A percentile compares a stretch with the other conserved stretches of the same genome.
These are phyloP conservation scores for Muricea muricata DNA, from an alignment of 92 coral and sea anemone genomes.

Conservation along the genomic window DNA sequence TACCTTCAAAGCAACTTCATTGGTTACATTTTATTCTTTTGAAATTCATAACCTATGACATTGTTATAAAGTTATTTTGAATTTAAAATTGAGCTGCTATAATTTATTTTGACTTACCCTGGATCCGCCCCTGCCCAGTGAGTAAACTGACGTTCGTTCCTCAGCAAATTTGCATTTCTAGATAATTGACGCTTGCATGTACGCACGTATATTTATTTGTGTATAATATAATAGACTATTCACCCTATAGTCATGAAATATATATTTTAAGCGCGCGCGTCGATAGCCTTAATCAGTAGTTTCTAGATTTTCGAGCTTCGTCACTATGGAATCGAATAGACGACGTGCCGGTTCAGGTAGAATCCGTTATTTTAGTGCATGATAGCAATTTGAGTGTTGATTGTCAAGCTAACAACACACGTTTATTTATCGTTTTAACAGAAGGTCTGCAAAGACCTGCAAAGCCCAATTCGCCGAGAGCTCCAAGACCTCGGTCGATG, in stretches of 20 bases:
- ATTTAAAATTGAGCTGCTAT: too few relatives aligned
- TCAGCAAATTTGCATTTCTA: not conserved
- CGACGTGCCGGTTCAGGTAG: not conserved
- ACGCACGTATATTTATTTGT: not conserved
- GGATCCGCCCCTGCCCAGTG: too few relatives aligned
- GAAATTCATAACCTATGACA: too few relatives aligned
- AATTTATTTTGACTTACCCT: too few relatives aligned
- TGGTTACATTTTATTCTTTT: too few relatives aligned
- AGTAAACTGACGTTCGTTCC: not conserved
- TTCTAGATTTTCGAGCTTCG: not conserved
- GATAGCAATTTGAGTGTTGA: too few relatives aligned
- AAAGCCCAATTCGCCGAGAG: constrained; percentile 26
- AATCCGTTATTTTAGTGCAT: not conserved
- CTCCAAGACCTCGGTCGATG: constrained; percentile 44
- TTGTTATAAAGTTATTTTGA: too few relatives aligned
- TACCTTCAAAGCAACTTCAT: too few relatives aligned
- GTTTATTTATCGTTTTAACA: constrained; percentile 12
- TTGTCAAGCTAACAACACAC: not conserved
- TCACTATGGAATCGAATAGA: not conserved
- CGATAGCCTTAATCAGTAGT: too few relatives aligned
- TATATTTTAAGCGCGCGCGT: too few relatives aligned
- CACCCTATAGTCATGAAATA: too few relatives aligned
- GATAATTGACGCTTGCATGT: not conserved
- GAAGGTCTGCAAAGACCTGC: constrained; percentile 46
- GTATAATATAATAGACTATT: not conserved